These are phyloP conservation scores for Nomada fabriciana DNA, from an alignment of 2,888 invertebrate genomes.

Conservation along the genomic window DNA sequence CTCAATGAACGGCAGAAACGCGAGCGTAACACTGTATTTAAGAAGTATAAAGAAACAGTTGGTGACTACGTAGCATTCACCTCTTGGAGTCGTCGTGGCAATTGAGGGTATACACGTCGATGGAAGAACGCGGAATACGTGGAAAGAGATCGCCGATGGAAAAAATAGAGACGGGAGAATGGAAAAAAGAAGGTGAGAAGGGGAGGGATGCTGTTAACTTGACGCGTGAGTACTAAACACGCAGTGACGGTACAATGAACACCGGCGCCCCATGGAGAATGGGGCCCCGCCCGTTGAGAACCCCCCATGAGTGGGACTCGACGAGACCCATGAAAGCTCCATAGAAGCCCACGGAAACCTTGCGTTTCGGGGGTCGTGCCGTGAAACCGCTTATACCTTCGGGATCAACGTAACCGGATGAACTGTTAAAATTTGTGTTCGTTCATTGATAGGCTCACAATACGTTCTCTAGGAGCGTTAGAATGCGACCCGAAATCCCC, in stretches of 20 bases:
- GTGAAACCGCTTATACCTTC: conserved; percentile 64
- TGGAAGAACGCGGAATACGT: conserved; percentile 14
- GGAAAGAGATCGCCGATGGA: conserved; percentile 22
- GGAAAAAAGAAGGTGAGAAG: conserved; percentile 49
- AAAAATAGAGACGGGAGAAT: neutral
- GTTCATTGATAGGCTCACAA: conserved; percentile 62
- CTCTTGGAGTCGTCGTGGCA: conserved; percentile 39
- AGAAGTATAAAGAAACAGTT: conserved; percentile 53
- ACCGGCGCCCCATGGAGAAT: conserved; percentile 73
- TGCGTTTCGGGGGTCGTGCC: conserved; percentile 51
- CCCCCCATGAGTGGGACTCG: conserved; percentile 72
- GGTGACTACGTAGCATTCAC: conserved; percentile 21
- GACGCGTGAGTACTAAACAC: conserved; percentile 78
- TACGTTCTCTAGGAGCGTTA: conserved; percentile 21
- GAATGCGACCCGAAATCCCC: conserved; percentile 28
- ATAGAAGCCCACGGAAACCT: conserved; percentile 54
- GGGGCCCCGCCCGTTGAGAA: conserved; percentile 75
- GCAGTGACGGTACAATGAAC: conserved; percentile 77
- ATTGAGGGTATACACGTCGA: conserved; percentile 3
- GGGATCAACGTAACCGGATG: conserved; percentile 67
- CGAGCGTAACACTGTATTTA: conserved; percentile 22
- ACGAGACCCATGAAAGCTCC: conserved; percentile 50
- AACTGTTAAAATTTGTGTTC: conserved; percentile 64
- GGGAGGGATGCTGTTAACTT: conserved; percentile 75
- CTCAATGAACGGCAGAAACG: neutral